Evolutionary conservation across 92 coral and sea anemone species (phyloP).

Genomic region (Ricordea florida): DNA sequence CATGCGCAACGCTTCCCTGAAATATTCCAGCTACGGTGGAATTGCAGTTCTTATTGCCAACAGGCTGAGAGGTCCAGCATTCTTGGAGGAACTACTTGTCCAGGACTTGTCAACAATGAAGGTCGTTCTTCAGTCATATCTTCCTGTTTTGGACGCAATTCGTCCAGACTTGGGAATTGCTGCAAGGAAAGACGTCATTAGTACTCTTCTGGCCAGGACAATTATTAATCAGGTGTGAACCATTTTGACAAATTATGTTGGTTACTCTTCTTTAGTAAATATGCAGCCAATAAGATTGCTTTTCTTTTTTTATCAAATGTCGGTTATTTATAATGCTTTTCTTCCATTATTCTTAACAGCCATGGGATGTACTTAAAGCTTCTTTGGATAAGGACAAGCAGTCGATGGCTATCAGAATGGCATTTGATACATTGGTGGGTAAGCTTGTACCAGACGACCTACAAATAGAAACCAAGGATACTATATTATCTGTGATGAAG

Average conservation of each 20-base stretch:
- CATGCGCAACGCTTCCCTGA: not conserved
- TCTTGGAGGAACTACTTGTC: not conserved
- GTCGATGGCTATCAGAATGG: not conserved
- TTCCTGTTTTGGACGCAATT: not conserved
- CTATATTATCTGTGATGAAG: too few species aligned
- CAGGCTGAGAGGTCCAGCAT: not conserved
- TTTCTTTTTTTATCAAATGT: too few species aligned
- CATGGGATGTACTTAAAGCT: constrained; percentile 1
- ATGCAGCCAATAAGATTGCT: too few species aligned
- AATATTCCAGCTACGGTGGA: constrained; percentile 3
- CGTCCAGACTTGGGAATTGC: constrained; percentile 19
- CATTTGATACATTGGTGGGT: not conserved
- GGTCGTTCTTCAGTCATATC: not conserved
- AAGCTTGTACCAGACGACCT: not conserved
- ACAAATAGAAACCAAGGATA: not conserved
- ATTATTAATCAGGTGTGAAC: not conserved
- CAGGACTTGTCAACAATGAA: not conserved
- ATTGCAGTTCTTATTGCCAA: constrained; percentile 11
- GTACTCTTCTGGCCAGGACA: not conserved
- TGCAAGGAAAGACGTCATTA: constrained; percentile 11
- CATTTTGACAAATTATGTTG: not conserved
- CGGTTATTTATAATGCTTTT: not conserved
- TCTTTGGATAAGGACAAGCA: not conserved
- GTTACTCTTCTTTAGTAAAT: not conserved
- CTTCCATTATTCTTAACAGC: not conserved